Percentiles rank a stretch among this genome's conserved stretches.
Conservation (phyloP, 2,888 invertebrate species). For the Patella caerulea region DNA sequence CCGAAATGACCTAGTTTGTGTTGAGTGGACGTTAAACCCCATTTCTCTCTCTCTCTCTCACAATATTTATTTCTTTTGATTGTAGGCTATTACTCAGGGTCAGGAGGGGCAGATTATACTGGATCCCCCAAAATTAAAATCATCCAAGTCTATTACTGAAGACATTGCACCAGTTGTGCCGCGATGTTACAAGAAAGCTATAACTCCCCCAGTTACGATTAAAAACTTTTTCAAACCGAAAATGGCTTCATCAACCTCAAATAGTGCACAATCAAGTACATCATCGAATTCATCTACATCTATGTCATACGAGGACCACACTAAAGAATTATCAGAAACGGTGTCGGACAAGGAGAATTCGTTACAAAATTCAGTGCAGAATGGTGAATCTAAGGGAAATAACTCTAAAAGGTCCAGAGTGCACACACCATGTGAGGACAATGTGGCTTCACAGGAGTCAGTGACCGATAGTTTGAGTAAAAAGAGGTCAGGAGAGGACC, state of each 20-base stretch:
- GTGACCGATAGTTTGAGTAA: conserved; percentile 20
- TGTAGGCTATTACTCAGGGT: not conserved
- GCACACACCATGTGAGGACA: not conserved
- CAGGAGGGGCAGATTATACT: not conserved
- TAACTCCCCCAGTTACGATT: conserved; percentile 65
- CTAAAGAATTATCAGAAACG: not conserved
- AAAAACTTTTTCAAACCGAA: conserved; percentile 62
- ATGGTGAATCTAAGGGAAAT: conserved; percentile 10
- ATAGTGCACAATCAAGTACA: not conserved
- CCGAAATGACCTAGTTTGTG: too few relatives aligned
- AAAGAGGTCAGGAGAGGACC: conserved; percentile 15
- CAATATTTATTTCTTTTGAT: too few relatives aligned
- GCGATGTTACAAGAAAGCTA: conserved; percentile 54
- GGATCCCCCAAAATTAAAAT: conserved; percentile 7
- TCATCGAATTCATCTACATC: not conserved
- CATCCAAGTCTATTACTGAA: conserved; percentile 38
- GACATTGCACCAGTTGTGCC: conserved; percentile 50
- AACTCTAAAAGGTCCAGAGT: not conserved
- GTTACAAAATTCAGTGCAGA: not conserved
- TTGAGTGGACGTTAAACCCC: too few relatives aligned
- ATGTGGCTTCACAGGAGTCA: conserved; percentile 13
- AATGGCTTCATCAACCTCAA: not conserved
- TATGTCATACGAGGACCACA: not conserved
- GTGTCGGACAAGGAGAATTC: not conserved
- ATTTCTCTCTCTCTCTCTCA: too few relatives aligned